phyloP scores from a whole-genome alignment of 2,888 invertebrate genomes.

The Thymelicus sylvestris region DNA sequence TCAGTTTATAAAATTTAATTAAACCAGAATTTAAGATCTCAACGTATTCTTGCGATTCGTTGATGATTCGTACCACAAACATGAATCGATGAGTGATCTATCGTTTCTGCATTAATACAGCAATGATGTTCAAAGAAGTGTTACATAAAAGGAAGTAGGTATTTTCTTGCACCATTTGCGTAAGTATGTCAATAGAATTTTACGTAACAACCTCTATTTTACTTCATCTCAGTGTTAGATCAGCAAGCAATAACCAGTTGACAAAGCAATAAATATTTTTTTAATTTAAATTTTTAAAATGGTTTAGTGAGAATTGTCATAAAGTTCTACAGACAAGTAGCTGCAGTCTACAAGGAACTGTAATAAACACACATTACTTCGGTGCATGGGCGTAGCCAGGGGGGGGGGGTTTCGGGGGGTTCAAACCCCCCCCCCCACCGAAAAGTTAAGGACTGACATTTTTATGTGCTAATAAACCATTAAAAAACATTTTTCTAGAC shows the following conservation, averaged over 20 bases:
- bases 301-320: conserved; percentile 1
- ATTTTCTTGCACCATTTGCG: conserved; percentile 20
- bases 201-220: conserved; percentile 23
- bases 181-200: conserved; percentile 20
- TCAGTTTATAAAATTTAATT: no score
- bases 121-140: conserved; percentile 3
- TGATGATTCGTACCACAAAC: no score
- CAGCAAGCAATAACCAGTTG: conserved; percentile 2
- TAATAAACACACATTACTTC: no score
- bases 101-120: background rate
- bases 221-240: conserved; percentile 19
- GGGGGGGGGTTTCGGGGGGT: no score
- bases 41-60: background rate
- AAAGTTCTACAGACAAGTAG: background rate
- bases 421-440: no score
- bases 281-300: no score
- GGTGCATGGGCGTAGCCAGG: no score
- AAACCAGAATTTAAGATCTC: no score
- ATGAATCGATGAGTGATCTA: background rate
- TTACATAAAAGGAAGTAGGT: conserved; percentile 16
- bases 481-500: no score
- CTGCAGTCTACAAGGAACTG: background rate
- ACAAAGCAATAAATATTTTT: conserved; percentile 23
- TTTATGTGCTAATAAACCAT: no score
- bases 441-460: no score